Base-by-base conservation (phyloP, 1,140 invertebrate genomes). In the Pseudomyrmex pallidus region DNA sequence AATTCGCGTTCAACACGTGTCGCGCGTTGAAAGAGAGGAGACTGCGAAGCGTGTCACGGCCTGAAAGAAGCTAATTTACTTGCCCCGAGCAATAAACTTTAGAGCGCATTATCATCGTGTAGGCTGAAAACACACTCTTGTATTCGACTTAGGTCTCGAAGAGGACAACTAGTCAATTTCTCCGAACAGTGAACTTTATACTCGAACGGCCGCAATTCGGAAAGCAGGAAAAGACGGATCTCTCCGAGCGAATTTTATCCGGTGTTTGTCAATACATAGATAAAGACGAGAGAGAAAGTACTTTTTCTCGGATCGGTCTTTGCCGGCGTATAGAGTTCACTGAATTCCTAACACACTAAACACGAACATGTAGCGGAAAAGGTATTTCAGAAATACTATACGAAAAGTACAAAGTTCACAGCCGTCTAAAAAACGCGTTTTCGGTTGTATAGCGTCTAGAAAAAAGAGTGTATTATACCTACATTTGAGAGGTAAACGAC, bases 371-470 rank as follows among this genome's bases (percentile, higher is more conserved):
- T 77, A 78, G 17, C 57, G 54, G 25, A 62, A 72, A 15, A 74
- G 22, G 50, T 78, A 77, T 76, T 85, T 85, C 82, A 77, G 82
- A 84, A 78, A 88, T 74, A 89, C 64, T 76, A 76, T 84, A 73
- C 13, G 13, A 74, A 87, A 90, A 90, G 89, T 90, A 90, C 89
- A 90, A 89, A 90, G 48, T 89, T 35, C 20, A 82, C 70, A 72
- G 56, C 72, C 76, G 85, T 87, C 82, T 85, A 70, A 73, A 70
- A 70, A 61, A 59, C 68, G 48, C 56, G 66, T 67, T 67, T 67
- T 83, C 66, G 50, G 66, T 89, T 87, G 57, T 54, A 66, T 20
- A 74, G 25, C 20, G 48, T 52, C 8, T 52, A 72, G 15, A 8
- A 35, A 76, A 66, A 66, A 48, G 50, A 66, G 15, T 62, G 25